These are phyloP conservation scores for Priocnemis perturbator DNA, from an alignment of 2,888 invertebrate genomes.

Conservation along the genomic window DNA sequence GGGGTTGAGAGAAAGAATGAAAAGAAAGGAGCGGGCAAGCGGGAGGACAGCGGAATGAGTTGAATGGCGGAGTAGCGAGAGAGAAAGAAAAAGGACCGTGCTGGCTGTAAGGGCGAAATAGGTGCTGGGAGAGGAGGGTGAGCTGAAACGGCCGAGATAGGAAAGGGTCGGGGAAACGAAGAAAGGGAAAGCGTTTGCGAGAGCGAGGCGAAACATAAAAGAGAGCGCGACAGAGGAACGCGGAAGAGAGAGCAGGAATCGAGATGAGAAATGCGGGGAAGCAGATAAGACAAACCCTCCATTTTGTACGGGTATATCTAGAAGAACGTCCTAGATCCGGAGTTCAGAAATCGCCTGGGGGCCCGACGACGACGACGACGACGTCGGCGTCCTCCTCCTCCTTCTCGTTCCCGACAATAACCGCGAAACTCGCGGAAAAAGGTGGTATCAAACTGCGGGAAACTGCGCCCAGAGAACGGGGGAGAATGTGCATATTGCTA, in stretches of 20 bases:
- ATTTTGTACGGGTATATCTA: slow-evolving; percentile 47
- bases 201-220: not conserved
- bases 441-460: slow-evolving; percentile 37
- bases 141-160: not conserved
- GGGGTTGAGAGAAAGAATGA: slow-evolving; percentile 25
- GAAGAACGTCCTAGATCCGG: slow-evolving; percentile 44
- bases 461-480: slow-evolving; percentile 13
- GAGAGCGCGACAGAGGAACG: slow-evolving; percentile 2
- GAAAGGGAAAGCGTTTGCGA: no score
- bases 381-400: slow-evolving; percentile 22
- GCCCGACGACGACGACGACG: slow-evolving; percentile 12
- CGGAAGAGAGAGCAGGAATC: slow-evolving; percentile 12
- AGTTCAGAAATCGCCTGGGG: slow-evolving; percentile 43
- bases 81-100: not conserved
- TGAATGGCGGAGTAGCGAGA: slow-evolving; percentile 6
- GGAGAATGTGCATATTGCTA: not conserved
- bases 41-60: slow-evolving; percentile 1
- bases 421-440: slow-evolving; percentile 37
- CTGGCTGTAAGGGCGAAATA: not conserved
- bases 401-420: slow-evolving; percentile 36
- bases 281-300: slow-evolving; percentile 59
- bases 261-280: slow-evolving; percentile 48
- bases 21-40: slow-evolving; percentile 10
- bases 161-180: not conserved
- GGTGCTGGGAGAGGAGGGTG: not conserved